A percentile compares a stretch with the other conserved stretches of the same genome.
Conservation (phyloP, 2,888 invertebrate species). For the Chironomus riparius region DNA sequence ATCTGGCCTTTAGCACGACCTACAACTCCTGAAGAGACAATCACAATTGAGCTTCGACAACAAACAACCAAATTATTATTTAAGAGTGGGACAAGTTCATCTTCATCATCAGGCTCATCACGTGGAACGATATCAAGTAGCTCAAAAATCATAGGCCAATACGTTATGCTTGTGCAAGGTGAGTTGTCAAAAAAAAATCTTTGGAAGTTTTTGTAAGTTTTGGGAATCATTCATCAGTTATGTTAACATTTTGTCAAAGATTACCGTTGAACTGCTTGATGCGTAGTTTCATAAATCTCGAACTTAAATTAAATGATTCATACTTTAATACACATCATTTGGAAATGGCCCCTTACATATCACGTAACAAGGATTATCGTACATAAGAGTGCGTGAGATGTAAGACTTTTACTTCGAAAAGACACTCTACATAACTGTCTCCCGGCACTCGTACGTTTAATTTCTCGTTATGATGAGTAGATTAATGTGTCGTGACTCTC, state of each 20-base stretch:
- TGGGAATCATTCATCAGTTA: no score
- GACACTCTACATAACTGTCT: neutral
- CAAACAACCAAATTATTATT: constrained; percentile 38
- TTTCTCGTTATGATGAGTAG: neutral
- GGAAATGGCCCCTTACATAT: no score
- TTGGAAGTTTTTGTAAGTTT: neutral
- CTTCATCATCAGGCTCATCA: constrained; percentile 30
- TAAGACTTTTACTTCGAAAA: no score
- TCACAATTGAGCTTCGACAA: constrained; percentile 46
- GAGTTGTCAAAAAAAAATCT: constrained; percentile 27
- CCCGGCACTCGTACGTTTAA: neutral
- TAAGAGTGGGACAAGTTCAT: constrained; percentile 31
- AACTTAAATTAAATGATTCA: no score
- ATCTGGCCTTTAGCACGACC: constrained; percentile 61
- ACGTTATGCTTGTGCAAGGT: constrained; percentile 38
- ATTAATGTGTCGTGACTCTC: no score
- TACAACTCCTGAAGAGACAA: constrained; percentile 52
- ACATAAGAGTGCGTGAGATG: no score
- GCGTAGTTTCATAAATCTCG: no score
- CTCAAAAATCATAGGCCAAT: constrained; percentile 38
- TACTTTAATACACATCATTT: no score
- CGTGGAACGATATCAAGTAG: constrained; percentile 36
- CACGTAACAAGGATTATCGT: no score
- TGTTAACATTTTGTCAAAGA: no score
- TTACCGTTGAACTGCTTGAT: no score